These are phyloP conservation scores for Diplodus sargus DNA, from an alignment of 2,797 vertebrate genomes.

Conservation along the genomic window DNA sequence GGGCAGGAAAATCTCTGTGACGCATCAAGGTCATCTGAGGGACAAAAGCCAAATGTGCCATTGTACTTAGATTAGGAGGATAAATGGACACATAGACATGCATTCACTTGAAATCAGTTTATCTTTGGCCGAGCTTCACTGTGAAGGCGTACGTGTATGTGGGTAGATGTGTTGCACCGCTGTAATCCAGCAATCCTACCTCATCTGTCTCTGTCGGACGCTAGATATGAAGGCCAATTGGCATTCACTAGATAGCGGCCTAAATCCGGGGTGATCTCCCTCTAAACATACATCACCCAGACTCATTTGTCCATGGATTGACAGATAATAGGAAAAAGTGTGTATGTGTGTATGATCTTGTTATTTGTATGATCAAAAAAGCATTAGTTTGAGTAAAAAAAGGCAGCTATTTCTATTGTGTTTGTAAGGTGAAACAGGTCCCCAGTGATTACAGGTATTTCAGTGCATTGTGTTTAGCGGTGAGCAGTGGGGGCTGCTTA, in stretches of 20 bases:
- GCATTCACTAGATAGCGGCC: constrained; percentile 50
- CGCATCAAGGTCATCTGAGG: constrained; percentile 54
- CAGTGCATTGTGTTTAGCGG: background rate
- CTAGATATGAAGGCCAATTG: constrained; percentile 52
- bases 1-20: constrained; percentile 7
- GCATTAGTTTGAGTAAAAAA: constrained; percentile 1
- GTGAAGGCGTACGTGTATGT: background rate
- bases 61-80: constrained; percentile 49
- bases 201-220: constrained; percentile 61
- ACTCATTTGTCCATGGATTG: constrained; percentile 49
- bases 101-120: constrained; percentile 49
- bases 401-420: constrained; percentile 15
- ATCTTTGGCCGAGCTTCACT: constrained; percentile 13
- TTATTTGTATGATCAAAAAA: constrained; percentile 4
- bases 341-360: background rate
- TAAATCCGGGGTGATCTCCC: constrained; percentile 43
- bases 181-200: constrained; percentile 64
- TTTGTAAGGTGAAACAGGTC: constrained; percentile 23
- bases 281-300: constrained; percentile 27
- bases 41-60: constrained; percentile 38
- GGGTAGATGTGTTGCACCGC: constrained; percentile 34
- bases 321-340: constrained; percentile 21
- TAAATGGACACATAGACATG: constrained; percentile 27
- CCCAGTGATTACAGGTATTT: constrained; percentile 21
- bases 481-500: constrained; percentile 12